Conservation (phyloP, 2,113 vertebrate genomes). For the Acrocephalus arundinaceus region DNA sequence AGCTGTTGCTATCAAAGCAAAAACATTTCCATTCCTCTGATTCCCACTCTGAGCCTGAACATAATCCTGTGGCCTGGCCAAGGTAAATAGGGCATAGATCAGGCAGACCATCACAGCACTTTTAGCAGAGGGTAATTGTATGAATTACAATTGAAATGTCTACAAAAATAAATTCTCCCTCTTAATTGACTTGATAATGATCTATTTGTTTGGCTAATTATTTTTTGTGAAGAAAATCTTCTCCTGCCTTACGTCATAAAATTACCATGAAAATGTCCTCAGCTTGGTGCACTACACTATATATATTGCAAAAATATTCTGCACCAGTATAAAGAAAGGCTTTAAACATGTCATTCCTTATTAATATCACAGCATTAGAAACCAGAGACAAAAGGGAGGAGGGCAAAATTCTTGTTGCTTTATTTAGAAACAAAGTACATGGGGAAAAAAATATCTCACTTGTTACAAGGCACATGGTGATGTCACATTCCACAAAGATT, state of each 20-base stretch:
- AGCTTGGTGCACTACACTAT: background rate
- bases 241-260: background rate
- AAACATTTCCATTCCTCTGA: background rate
- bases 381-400: constrained; percentile 54
- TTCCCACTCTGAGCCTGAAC: background rate
- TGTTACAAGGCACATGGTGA: constrained; percentile 22
- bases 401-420: constrained; percentile 67
- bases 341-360: constrained; percentile 71
- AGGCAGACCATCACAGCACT: background rate
- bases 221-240: background rate
- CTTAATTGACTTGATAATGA: background rate
- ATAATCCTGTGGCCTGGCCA: background rate
- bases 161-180: background rate
- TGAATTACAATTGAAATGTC: background rate
- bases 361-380: constrained; percentile 72
- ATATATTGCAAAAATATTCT: constrained; percentile 52
- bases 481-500: constrained; percentile 36
- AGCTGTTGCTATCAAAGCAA: background rate
- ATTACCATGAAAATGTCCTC: background rate
- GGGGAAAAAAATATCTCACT: constrained; percentile 32
- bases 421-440: constrained; percentile 70
- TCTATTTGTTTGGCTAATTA: background rate
- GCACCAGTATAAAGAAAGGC: constrained; percentile 64
- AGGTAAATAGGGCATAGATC: background rate
- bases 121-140: background rate